Conservation (phyloP, 2,888 invertebrate species). For the Drosophila lacicola region DNA sequence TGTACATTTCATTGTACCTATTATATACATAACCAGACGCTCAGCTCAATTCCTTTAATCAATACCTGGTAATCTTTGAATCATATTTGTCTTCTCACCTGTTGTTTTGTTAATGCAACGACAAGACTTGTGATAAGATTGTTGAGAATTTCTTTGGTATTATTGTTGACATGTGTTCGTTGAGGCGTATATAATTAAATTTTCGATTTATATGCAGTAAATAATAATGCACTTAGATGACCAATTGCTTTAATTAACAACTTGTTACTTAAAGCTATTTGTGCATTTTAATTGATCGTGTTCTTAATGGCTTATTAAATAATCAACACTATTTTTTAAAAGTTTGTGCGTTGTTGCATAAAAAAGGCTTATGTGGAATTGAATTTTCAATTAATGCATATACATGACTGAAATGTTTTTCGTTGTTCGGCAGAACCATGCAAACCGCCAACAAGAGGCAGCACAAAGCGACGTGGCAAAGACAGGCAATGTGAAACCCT, state of each 20-base stretch:
- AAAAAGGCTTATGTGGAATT: slow-evolving; percentile 48
- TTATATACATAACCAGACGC: not conserved
- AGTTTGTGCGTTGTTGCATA: not conserved
- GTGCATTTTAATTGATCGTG: slow-evolving; percentile 1
- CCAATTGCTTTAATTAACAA: slow-evolving; percentile 17
- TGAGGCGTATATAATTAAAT: slow-evolving; percentile 32
- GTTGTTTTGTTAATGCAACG: slow-evolving; percentile 24
- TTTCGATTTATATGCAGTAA: slow-evolving; percentile 30
- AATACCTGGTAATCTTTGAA: slow-evolving; percentile 18
- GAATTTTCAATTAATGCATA: slow-evolving; percentile 64
- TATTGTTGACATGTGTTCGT: slow-evolving; percentile 25
- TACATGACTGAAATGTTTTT: slow-evolving; percentile 37
- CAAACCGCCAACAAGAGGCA: slow-evolving; percentile 20
- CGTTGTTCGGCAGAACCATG: slow-evolving; percentile 12
- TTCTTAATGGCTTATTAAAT: slow-evolving; percentile 16
- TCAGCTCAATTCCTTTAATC: not conserved
- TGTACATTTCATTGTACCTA: too few species aligned
- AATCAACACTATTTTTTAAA: slow-evolving; percentile 17
- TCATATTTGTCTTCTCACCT: slow-evolving; percentile 16
- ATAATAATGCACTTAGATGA: slow-evolving; percentile 1
- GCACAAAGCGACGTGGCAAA: slow-evolving; percentile 27
- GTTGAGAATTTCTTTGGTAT: slow-evolving; percentile 1
- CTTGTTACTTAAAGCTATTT: not conserved
- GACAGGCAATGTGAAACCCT: slow-evolving; percentile 22
- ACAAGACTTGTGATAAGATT: slow-evolving; percentile 4